Evolutionary conservation across 2,113 vertebrate species (phyloP), one percentile per base, ranked within the genome.

Genomic region (Spilogale gracilis): DNA sequence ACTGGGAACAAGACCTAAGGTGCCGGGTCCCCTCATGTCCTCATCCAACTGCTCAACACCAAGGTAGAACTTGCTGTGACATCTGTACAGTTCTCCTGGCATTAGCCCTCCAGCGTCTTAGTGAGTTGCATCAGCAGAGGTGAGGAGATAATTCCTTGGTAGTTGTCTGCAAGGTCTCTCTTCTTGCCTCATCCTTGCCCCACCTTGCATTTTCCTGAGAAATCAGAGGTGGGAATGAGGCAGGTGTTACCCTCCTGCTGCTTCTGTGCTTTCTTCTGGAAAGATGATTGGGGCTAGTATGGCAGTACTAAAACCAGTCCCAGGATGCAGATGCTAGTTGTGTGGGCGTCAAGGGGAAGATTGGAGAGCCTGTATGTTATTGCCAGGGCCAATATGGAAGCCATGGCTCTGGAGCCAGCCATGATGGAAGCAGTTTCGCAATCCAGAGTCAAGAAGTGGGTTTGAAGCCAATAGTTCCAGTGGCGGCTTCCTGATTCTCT

Each of bases 351-450:
- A 3, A 4, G 38, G 45, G 9, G 23, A 27, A n/a, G 38, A 23
- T 11, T 6, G 27, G 11, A 9, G 23, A 58, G 12, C 45, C 3
- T 4, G 38, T 45, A 0, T 12, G 58, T 9, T 20, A 38, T 25
- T 54, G 48, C 45, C 9, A 2, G 25, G 13, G 32, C 48, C 16
- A 10, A 32, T 3, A 3, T 0, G 32, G 27, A 73, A 45, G 60
- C 18, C 1, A 0, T 3, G 38, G 54, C 27, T 32, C 69, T 23
- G 30, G 20, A 13, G 27, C 65, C 5, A 0, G 16, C 30, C 13
- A 1, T 4, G 0, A 0, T 13, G 50, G 48, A 56, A n/a, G 45
- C 52, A 12, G 18, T 5, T 38, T 79, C 27, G 74, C 11, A 52
- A n/a, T 13, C 58, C 32, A 7, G 20, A 81, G 11, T 60, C 45